Percentiles rank a stretch among this genome's conserved stretches.
Evolutionary conservation across 2,797 vertebrate species (phyloP).

Genomic region (Clarias platycephalus): DNA sequence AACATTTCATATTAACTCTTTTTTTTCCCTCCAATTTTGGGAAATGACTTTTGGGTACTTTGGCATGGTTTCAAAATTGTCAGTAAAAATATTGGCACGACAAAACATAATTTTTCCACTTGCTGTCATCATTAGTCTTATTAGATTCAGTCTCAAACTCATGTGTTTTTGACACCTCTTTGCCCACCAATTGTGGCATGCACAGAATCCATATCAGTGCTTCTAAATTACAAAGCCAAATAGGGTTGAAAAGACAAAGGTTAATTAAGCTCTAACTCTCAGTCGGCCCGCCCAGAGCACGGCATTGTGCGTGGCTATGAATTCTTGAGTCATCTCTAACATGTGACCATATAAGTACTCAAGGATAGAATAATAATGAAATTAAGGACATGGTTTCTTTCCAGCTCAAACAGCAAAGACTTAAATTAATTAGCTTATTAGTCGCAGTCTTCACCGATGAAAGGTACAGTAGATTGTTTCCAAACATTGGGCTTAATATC

Average conservation of each 20-base stretch:
- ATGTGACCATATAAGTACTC: constrained; percentile 50
- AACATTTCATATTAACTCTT: background rate
- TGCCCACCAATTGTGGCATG: background rate
- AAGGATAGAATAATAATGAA: constrained; percentile 68
- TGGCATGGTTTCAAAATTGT: background rate
- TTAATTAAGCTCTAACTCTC: constrained; percentile 68
- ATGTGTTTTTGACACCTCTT: constrained; percentile 22
- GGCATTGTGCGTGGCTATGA: constrained; percentile 60
- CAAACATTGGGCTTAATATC: constrained; percentile 7
- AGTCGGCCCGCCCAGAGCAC: constrained; percentile 54
- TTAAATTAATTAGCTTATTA: background rate
- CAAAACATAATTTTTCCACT: constrained; percentile 24
- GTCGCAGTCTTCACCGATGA: background rate
- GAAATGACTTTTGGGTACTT: background rate
- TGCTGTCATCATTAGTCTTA: constrained; percentile 24
- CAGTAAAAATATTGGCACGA: background rate
- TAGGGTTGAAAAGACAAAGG: constrained; percentile 72
- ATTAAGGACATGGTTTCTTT: constrained; percentile 62
- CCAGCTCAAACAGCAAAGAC: constrained; percentile 18
- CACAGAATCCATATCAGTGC: constrained; percentile 41
- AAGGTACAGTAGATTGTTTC: background rate
- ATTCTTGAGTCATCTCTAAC: constrained; percentile 54
- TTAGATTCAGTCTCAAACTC: constrained; percentile 31
- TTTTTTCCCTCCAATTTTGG: background rate
- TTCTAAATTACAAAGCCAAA: constrained; percentile 61